Evolutionary conservation across 2,888 invertebrate genomes (phyloP).

Genomic region (Exephanes ischioxanthus): DNA sequence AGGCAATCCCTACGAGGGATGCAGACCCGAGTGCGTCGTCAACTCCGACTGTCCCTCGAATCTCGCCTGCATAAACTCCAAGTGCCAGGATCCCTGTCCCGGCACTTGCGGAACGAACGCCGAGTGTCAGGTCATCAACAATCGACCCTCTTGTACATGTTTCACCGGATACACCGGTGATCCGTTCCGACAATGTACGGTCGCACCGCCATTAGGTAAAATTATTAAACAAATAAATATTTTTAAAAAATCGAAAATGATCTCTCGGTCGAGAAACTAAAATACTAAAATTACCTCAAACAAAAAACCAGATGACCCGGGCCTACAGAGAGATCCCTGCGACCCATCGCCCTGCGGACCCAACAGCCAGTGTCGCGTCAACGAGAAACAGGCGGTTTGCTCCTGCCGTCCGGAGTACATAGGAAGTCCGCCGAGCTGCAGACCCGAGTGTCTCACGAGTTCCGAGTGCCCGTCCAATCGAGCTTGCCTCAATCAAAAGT

Average conservation of each 20-base stretch:
- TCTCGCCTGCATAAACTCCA: slow-evolving; percentile 91
- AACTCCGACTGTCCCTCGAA: slow-evolving; percentile 91
- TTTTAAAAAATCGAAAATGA: not conserved
- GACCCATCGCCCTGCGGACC: slow-evolving; percentile 86
- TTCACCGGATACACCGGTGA: slow-evolving; percentile 87
- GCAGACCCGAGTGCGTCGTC: slow-evolving; percentile 92
- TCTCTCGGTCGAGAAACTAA: not conserved
- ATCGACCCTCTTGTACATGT: slow-evolving; percentile 89
- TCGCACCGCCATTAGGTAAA: slow-evolving; percentile 86
- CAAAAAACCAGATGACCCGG: slow-evolving; percentile 85
- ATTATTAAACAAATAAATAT: not conserved
- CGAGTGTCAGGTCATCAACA: slow-evolving; percentile 89
- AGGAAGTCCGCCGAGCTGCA: slow-evolving; percentile 84
- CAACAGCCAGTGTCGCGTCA: slow-evolving; percentile 86
- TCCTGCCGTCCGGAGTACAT: slow-evolving; percentile 84
- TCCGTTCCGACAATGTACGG: slow-evolving; percentile 89
- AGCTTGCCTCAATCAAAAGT: slow-evolving; percentile 84
- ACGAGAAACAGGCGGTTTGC: slow-evolving; percentile 85
- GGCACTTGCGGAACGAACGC: slow-evolving; percentile 90
- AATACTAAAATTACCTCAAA: not conserved
- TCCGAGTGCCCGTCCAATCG: slow-evolving; percentile 86
- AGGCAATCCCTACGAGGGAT: slow-evolving; percentile 90
- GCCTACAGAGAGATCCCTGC: slow-evolving; percentile 86
- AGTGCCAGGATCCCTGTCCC: slow-evolving; percentile 92
- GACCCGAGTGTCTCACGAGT: slow-evolving; percentile 84